A percentile compares a stretch with the other conserved stretches of the same genome.
Conservation (phyloP, 2,888 invertebrate genomes). For the Mechanitis messenoides region DNA sequence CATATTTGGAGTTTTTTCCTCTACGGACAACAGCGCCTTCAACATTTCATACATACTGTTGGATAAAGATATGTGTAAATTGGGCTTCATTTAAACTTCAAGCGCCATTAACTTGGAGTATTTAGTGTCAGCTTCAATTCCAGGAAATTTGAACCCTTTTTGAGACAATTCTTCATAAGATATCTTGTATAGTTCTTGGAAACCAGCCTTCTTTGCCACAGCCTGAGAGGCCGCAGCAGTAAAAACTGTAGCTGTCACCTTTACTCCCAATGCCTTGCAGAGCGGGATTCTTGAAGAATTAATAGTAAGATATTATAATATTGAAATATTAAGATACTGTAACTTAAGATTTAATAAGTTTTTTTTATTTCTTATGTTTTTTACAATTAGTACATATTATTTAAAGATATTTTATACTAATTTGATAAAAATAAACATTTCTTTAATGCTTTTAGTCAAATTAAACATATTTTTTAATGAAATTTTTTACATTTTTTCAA, state of each 20-base stretch:
- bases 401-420: too few relatives aligned
- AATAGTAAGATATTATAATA: too few relatives aligned
- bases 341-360: too few relatives aligned
- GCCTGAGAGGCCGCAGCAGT: constrained; percentile 72
- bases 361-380: too few relatives aligned
- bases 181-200: constrained; percentile 56
- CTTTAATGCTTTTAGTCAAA: too few relatives aligned
- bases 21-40: too few relatives aligned
- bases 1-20: too few relatives aligned
- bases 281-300: constrained; percentile 59
- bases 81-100: constrained; percentile 36
- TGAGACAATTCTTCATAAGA: constrained; percentile 65
- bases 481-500: too few relatives aligned
- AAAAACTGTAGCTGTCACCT: constrained; percentile 70
- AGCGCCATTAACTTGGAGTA: constrained; percentile 67
- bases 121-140: constrained; percentile 57
- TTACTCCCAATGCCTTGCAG: constrained; percentile 67
- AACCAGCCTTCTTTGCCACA: constrained; percentile 70
- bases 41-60: constrained; percentile 39
- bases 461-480: too few relatives aligned
- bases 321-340: too few relatives aligned
- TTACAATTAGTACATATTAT: too few relatives aligned
- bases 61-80: constrained; percentile 17
- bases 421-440: too few relatives aligned
- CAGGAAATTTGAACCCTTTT: constrained; percentile 59